Evolutionary conservation across 2,797 vertebrate genomes (phyloP).

Genomic region (Furcifer pardalis): DNA sequence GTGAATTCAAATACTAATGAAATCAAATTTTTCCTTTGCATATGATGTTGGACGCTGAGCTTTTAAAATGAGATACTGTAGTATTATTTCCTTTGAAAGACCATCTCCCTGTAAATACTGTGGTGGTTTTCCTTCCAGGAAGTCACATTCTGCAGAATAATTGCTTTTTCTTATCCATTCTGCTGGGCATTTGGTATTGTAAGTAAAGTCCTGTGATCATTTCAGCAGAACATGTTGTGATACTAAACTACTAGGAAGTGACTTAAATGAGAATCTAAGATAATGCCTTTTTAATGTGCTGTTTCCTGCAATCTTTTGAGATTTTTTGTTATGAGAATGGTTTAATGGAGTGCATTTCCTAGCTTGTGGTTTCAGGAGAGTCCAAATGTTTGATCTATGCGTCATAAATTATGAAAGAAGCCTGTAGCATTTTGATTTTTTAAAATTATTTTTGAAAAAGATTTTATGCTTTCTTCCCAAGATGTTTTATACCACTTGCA

Average conservation of each 20-base stretch:
- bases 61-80: neutral
- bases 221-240: constrained; percentile 33
- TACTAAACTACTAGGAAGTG: constrained; percentile 37
- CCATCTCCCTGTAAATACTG: neutral
- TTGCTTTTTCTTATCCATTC: neutral
- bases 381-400: constrained; percentile 56
- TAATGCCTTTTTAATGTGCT: constrained; percentile 35
- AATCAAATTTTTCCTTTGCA: neutral
- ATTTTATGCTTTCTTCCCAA: neutral
- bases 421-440: constrained; percentile 28
- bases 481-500: constrained; percentile 35
- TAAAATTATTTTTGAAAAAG: neutral
- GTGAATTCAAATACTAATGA: neutral
- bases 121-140: neutral
- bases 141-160: constrained; percentile 22
- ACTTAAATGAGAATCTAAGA: constrained; percentile 35
- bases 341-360: constrained; percentile 48
- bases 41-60: neutral
- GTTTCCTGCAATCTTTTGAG: constrained; percentile 53
- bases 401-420: constrained; percentile 48
- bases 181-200: neutral
- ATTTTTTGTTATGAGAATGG: constrained; percentile 43
- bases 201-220: constrained; percentile 4
- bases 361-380: constrained; percentile 41
- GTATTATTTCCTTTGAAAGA: neutral